These are phyloP conservation scores for Indri indri DNA, from an alignment of 2,113 vertebrate genomes.

Conservation along the genomic window DNA sequence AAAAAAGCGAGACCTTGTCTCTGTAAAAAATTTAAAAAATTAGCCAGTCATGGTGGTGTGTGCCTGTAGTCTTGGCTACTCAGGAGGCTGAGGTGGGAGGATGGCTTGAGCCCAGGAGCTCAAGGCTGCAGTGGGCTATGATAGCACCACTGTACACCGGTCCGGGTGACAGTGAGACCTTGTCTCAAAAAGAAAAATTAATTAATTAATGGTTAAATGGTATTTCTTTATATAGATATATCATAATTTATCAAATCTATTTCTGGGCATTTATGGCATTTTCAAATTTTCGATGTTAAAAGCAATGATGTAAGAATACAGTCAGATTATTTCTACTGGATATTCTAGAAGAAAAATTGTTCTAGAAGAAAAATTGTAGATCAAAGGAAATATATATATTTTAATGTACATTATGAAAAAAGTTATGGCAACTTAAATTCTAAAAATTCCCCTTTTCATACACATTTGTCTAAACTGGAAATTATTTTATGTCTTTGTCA, in stretches of 20 bases:
- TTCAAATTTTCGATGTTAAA: constrained; percentile 16
- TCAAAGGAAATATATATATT: not conserved
- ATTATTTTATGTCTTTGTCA: not conserved
- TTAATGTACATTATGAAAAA: not conserved
- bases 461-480: not conserved
- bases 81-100: no score
- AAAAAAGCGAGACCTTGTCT: no score
- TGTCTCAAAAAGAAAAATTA: no score
- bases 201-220: not conserved
- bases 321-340: not conserved
- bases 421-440: not conserved
- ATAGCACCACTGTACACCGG: no score
- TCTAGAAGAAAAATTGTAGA: not conserved
- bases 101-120: no score
- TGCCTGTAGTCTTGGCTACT: no score
- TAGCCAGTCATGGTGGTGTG: no score
- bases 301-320: not conserved
- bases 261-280: not conserved
- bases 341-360: not conserved
- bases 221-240: not conserved
- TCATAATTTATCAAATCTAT: not conserved
- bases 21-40: no score
- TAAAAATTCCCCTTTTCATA: not conserved
- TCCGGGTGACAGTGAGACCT: no score
- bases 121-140: no score